Evolutionary conservation across 1,140 invertebrate species (phyloP).

Genomic region (Drosophila hydei): DNA sequence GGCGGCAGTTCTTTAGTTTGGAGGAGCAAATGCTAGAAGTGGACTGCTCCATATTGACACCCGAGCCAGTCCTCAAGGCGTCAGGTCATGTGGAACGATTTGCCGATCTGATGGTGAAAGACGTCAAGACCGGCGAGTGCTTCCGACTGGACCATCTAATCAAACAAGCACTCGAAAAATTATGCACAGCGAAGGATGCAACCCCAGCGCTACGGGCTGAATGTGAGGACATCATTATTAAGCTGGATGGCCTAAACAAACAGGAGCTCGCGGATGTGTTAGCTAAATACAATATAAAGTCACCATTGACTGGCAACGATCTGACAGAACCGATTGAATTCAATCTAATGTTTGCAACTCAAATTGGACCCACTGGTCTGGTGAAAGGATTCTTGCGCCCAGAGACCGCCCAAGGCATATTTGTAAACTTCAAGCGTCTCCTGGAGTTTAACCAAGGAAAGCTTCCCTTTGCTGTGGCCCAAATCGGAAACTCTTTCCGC

Average conservation of each 20-base stretch:
- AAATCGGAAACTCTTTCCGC: conserved; percentile 97
- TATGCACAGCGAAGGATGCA: conserved; percentile 93
- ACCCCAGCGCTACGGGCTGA: conserved; percentile 89
- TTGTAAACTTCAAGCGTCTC: conserved; percentile 97
- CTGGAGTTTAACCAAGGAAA: conserved; percentile 98
- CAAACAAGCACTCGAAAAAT: conserved; percentile 96
- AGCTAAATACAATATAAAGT: conserved; percentile 95
- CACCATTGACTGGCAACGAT: conserved; percentile 97
- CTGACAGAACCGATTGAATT: conserved; percentile 98
- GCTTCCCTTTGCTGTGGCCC: conserved; percentile 98
- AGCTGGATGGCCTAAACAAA: conserved; percentile 94
- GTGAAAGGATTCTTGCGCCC: conserved; percentile 97
- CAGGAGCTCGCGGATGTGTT: conserved; percentile 94
- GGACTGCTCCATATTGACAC: conserved; percentile 98
- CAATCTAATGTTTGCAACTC: conserved; percentile 99
- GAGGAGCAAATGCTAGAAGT: conserved; percentile 99
- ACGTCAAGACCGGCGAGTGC: conserved; percentile 97
- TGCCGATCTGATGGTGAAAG: conserved; percentile 99
- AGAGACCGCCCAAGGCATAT: conserved; percentile 99
- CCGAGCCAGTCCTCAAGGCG: conserved; percentile 97
- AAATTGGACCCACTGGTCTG: conserved; percentile 97
- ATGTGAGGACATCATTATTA: conserved; percentile 92
- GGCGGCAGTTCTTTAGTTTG: conserved; percentile 98
- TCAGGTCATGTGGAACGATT: conserved; percentile 99
- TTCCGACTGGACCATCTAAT: conserved; percentile 99